These are phyloP conservation scores for Trachelus troglodyta DNA, from an alignment of 2,888 invertebrate species.

Conservation along the genomic window DNA sequence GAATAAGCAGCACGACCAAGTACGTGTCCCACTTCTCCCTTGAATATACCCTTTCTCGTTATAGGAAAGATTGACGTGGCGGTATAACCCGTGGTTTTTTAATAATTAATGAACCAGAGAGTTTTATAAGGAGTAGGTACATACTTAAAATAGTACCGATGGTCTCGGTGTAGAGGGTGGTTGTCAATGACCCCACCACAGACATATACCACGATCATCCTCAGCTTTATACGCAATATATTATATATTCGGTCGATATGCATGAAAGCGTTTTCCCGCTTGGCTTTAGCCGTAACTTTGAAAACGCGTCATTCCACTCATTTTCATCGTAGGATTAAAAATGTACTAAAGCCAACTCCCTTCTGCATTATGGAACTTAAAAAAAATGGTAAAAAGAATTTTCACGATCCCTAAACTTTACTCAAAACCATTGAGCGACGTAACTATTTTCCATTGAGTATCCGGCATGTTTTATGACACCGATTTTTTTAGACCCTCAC, in stretches of 20 bases:
- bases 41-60: not conserved
- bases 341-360: not conserved
- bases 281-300: not conserved
- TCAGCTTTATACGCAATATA: not conserved
- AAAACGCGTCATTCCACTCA: not conserved
- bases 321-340: not conserved
- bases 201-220: not conserved
- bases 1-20: not conserved
- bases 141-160: not conserved
- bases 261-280: not conserved
- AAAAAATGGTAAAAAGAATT: not conserved
- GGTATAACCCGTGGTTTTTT: not conserved
- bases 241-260: not conserved
- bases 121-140: not conserved
- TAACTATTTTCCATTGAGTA: not conserved
- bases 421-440: not conserved
- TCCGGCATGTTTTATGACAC: not conserved
- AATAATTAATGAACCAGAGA: not conserved
- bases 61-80: not conserved
- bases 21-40: not conserved
- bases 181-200: not conserved
- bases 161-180: not conserved
- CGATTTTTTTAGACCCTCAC: not conserved
- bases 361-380: not conserved
- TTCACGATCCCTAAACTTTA: conserved; percentile 1